Conservation (phyloP, 2,113 vertebrate genomes). For the Eurystomus gularis region DNA sequence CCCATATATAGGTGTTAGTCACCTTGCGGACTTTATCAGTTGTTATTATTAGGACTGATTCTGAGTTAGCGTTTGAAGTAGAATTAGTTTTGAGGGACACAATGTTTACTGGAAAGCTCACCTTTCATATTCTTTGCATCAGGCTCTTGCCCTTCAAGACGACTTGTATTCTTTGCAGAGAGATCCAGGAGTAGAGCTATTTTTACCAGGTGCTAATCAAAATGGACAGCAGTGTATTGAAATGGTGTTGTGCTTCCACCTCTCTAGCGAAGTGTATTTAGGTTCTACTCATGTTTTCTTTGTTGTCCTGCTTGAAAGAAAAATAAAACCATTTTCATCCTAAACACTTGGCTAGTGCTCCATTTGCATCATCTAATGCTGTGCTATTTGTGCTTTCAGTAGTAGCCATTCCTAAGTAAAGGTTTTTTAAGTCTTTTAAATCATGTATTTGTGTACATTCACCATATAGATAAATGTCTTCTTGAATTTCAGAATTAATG, state of each 20-base stretch:
- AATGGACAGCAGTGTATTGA: neutral
- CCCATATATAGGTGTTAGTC: accelerated
- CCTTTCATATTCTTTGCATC: neutral
- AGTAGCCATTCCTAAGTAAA: neutral
- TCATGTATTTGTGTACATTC: neutral
- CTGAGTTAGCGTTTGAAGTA: neutral
- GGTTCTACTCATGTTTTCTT: neutral
- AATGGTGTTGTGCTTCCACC: neutral
- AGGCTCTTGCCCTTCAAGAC: neutral
- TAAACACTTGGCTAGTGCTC: neutral
- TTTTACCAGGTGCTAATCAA: neutral
- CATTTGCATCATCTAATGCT: neutral
- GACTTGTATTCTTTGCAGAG: neutral
- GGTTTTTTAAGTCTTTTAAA: neutral
- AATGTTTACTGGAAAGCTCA: neutral
- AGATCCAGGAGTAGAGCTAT: neutral
- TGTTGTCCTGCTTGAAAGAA: neutral
- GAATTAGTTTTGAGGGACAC: neutral
- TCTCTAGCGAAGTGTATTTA: neutral
- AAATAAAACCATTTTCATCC: neutral
- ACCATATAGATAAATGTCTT: neutral
- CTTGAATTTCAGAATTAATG: neutral
- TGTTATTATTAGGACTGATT: neutral
- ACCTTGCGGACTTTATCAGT: neutral
- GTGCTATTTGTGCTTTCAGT: neutral